These are phyloP conservation scores for Atlantisia rogersi DNA, from an alignment of 2,113 vertebrate species.

Conservation along the genomic window DNA sequence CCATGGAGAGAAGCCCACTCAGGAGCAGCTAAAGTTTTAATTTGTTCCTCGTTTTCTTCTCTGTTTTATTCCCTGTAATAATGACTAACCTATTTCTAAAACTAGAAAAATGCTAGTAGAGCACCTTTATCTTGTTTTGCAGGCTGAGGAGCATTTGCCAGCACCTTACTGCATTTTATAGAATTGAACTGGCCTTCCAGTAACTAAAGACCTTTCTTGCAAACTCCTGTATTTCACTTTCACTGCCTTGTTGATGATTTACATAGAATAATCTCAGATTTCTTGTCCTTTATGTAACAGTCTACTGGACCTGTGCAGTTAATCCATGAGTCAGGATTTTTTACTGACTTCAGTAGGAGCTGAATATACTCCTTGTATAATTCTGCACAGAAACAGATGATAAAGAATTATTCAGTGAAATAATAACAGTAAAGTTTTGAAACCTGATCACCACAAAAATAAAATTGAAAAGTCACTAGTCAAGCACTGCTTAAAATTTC, in stretches of 20 bases:
- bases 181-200: neutral
- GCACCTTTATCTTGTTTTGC: neutral
- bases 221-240: neutral
- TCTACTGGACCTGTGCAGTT: neutral
- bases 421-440: neutral
- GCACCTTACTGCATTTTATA: neutral
- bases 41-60: neutral
- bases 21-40: neutral
- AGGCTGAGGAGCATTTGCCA: neutral
- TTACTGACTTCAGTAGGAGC: no score
- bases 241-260: neutral
- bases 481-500: neutral
- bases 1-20: rapidly evolving
- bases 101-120: neutral
- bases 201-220: neutral
- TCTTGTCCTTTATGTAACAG: neutral
- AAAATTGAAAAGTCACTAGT: neutral
- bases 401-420: neutral
- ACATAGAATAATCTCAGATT: neutral
- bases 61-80: neutral
- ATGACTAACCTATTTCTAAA: neutral
- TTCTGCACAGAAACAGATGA: neutral
- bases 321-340: neutral
- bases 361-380: neutral
- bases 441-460: neutral